Percentiles rank a stretch among this genome's conserved stretches.
phyloP scores from a whole-genome alignment of 1,140 invertebrate species.

The Heliconius hermathena region DNA sequence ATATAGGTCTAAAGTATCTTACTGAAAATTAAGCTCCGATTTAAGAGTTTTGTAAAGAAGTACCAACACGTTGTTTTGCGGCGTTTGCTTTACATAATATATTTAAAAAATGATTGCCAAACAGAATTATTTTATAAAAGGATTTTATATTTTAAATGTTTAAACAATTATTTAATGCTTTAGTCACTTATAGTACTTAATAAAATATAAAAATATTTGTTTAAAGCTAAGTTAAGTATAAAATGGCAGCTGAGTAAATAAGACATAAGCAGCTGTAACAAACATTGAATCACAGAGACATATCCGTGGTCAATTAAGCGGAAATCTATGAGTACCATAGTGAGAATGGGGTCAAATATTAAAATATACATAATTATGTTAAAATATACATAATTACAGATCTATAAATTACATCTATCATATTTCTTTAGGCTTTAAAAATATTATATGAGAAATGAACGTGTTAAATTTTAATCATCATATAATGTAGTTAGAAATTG shows the following conservation, averaged over 20 bases:
- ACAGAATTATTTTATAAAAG: too few relatives aligned
- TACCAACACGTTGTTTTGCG: too few relatives aligned
- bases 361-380: background rate
- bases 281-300: slow-evolving; percentile 39
- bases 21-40: background rate
- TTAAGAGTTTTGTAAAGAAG: background rate
- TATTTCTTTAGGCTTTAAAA: too few relatives aligned
- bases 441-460: too few relatives aligned
- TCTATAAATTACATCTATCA: background rate
- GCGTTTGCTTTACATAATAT: too few relatives aligned
- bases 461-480: too few relatives aligned
- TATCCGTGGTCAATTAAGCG: slow-evolving; percentile 58
- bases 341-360: background rate
- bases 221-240: background rate
- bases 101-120: too few relatives aligned
- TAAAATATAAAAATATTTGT: background rate
- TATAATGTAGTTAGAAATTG: too few relatives aligned
- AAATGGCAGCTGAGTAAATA: slow-evolving; percentile 59
- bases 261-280: slow-evolving; percentile 33
- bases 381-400: background rate
- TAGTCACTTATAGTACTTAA: background rate
- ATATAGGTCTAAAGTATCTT: background rate
- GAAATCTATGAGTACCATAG: slow-evolving; percentile 45
- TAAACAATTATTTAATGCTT: background rate
- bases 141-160: background rate